Evolutionary conservation across 2,888 invertebrate genomes (phyloP), one percentile per base, ranked within the genome.

Genomic region (Leucophenga montana): DNA sequence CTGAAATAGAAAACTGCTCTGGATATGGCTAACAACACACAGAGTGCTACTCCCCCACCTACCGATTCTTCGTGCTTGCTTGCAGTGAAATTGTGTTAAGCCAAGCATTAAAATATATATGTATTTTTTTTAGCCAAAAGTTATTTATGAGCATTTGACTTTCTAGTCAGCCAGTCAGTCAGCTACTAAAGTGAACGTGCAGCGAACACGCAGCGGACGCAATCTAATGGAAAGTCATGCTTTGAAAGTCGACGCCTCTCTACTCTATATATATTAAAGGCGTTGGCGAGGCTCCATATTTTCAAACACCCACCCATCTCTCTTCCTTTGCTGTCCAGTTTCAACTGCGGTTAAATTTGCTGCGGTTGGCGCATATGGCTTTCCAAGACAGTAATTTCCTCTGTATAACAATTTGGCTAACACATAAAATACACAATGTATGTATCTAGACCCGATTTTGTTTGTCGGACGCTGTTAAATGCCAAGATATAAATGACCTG

Each of bases 71-170:
- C 39, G 56, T 14, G 20, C 22, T 20, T 5, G 31, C 27, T 22
- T 14, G 14, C 33, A 31, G 59, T 59, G 59, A 59, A 59, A 59
- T 59, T 59, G 31, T 31, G 59, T 59, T 59, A 16, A 59, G 16
- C 33, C 59, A 59, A 16, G 59, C 59, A 59, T 59, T 31, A 59
- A 56, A 56, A 22, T 56, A 56, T 33, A 56, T 11, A 56, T 54
- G 16, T 16, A 27, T 48, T 48, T 48, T 50, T 59, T 33, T 22
- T n/a, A 33, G 31, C 59, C 33, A n/a, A 59, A 59, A 59, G 56
- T 59, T 59, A 59, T 59, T 59, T 59, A 59, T 59, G 59, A 31
- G 59, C 33, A 33, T 59, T 59, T 59, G 59, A 59, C 59, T 59
- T 59, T 59, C 16, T 56, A 22, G 22, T 20, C 56, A 56, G 20